Conservation (phyloP, 2,888 invertebrate genomes). For the Elgonia sp. region DNA sequence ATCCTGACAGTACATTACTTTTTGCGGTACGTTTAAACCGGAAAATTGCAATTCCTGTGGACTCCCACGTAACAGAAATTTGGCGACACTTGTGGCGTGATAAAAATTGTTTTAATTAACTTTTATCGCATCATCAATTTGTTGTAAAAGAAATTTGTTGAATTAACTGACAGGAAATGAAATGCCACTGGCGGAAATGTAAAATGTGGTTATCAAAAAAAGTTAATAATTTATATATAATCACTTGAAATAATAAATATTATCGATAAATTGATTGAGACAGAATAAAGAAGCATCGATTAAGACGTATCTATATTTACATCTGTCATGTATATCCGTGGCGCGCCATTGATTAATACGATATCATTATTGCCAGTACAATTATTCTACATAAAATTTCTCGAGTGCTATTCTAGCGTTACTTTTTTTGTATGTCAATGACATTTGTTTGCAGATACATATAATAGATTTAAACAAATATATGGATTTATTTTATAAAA, state of each 20-base stretch:
- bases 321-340: constrained; percentile 43
- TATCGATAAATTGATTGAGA: constrained; percentile 15
- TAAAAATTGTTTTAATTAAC: background rate
- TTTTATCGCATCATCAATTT: background rate
- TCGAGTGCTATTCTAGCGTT: background rate
- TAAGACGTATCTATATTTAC: constrained; percentile 56
- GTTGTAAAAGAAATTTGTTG: too few relatives aligned
- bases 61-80: too few relatives aligned
- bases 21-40: too few relatives aligned
- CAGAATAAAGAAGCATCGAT: constrained; percentile 50
- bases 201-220: background rate
- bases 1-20: constrained; percentile 6
- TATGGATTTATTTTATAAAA: background rate
- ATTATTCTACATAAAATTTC: constrained; percentile 23
- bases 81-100: too few relatives aligned
- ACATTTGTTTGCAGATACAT: background rate
- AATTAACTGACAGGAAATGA: too few relatives aligned
- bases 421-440: background rate
- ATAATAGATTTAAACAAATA: background rate
- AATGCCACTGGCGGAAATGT: too few relatives aligned
- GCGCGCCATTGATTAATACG: constrained; percentile 44
- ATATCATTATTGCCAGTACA: constrained; percentile 23
- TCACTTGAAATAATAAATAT: constrained; percentile 12
- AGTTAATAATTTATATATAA: background rate
- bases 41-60: too few relatives aligned